Evolutionary conservation across 2,113 vertebrate species (phyloP).

Genomic region (Cynopterus brachyotis): DNA sequence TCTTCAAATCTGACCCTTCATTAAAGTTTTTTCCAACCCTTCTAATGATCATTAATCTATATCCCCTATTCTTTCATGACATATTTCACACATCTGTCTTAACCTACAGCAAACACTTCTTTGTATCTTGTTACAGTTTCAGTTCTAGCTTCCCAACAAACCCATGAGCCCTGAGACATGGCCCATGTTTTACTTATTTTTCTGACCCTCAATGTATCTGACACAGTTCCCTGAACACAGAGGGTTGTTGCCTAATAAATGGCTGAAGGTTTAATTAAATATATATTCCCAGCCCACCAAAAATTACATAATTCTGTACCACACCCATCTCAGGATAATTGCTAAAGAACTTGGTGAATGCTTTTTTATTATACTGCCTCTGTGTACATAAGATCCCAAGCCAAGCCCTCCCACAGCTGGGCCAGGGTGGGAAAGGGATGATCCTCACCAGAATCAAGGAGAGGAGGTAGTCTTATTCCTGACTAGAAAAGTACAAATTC

Average conservation of each 20-base stretch:
- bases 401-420: neutral
- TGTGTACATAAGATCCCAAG: neutral
- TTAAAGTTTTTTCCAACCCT: neutral
- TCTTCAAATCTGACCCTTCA: neutral
- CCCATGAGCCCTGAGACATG: neutral
- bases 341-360: neutral
- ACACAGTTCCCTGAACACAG: neutral
- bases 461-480: neutral
- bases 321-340: neutral
- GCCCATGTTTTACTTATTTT: neutral
- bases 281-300: neutral
- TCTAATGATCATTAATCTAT: neutral
- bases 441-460: neutral
- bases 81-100: neutral
- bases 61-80: neutral
- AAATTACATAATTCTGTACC: neutral
- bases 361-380: neutral
- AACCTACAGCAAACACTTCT: accelerated
- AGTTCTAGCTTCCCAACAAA: neutral
- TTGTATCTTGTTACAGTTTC: neutral
- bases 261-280: neutral
- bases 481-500: neutral
- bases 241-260: neutral
- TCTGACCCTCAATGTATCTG: neutral
- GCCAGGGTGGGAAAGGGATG: accelerated